phyloP scores from a whole-genome alignment of 2,888 invertebrate species.

The Drosophila antonietae region DNA sequence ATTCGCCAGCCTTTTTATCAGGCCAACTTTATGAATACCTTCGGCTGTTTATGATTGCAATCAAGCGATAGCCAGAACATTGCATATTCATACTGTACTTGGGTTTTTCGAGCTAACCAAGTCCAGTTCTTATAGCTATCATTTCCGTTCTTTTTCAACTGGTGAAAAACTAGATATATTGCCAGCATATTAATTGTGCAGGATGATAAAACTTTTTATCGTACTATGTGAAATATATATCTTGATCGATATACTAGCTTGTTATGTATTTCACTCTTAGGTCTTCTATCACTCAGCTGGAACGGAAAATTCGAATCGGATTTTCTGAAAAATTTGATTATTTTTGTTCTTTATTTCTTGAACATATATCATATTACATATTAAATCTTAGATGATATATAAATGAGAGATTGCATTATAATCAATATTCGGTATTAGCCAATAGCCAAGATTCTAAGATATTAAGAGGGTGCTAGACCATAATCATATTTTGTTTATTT shows the following conservation, averaged over 20 bases:
- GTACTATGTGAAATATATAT: not conserved
- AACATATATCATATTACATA: no score
- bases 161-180: not conserved
- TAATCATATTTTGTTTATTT: no score
- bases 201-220: not conserved
- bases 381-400: no score
- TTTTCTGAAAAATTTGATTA: no score
- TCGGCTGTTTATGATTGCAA: slow-evolving; percentile 34
- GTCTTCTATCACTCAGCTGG: no score
- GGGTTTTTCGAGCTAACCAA: not conserved
- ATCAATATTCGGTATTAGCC: no score
- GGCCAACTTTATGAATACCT: slow-evolving; percentile 14
- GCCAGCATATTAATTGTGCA: not conserved
- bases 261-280: not conserved
- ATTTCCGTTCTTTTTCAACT: slow-evolving; percentile 4
- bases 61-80: slow-evolving; percentile 16
- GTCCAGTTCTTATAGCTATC: not conserved
- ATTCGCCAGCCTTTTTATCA: slow-evolving; percentile 24
- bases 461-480: no score
- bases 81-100: slow-evolving; percentile 1
- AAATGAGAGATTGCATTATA: no score
- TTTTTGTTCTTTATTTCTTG: no score
- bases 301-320: no score
- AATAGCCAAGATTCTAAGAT: no score
- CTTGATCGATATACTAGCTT: not conserved